phyloP scores from a whole-genome alignment of 2,888 invertebrate species.

The Agrenia bidenticulata region DNA sequence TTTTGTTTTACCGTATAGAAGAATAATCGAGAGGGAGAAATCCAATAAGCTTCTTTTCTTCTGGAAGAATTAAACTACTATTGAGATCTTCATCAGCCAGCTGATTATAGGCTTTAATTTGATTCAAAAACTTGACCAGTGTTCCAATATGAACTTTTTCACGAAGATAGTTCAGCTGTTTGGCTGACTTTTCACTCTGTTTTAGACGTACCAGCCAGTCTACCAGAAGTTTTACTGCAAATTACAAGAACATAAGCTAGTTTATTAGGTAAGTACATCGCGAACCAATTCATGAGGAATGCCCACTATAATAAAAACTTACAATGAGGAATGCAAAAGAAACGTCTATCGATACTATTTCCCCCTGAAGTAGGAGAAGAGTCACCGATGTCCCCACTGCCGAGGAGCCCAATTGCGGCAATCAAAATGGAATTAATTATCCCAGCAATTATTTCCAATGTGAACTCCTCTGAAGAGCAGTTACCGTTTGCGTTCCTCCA shows the following conservation, averaged over 20 bases:
- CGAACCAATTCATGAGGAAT: too few relatives aligned
- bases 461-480: conserved; percentile 17
- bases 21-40: conserved; percentile 47
- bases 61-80: conserved; percentile 47
- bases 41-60: conserved; percentile 50
- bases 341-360: conserved; percentile 15
- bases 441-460: conserved; percentile 46
- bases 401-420: conserved; percentile 39
- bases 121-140: conserved; percentile 48
- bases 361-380: conserved; percentile 16
- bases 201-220: conserved; percentile 47
- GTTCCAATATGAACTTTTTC: conserved; percentile 39
- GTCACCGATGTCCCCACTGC: conserved; percentile 16
- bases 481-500: conserved; percentile 39
- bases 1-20: conserved; percentile 33
- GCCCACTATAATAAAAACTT: too few relatives aligned
- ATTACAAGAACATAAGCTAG: background rate
- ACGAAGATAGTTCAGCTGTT: conserved; percentile 19
- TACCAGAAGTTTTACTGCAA: conserved; percentile 50
- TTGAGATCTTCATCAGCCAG: conserved; percentile 35
- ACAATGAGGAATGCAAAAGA: conserved; percentile 47
- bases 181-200: background rate
- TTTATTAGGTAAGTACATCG: too few relatives aligned
- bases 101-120: conserved; percentile 27
- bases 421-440: conserved; percentile 45